Evolutionary conservation across 2,113 vertebrate species (phyloP).

Genomic region (Archocentrus centrarchus): DNA sequence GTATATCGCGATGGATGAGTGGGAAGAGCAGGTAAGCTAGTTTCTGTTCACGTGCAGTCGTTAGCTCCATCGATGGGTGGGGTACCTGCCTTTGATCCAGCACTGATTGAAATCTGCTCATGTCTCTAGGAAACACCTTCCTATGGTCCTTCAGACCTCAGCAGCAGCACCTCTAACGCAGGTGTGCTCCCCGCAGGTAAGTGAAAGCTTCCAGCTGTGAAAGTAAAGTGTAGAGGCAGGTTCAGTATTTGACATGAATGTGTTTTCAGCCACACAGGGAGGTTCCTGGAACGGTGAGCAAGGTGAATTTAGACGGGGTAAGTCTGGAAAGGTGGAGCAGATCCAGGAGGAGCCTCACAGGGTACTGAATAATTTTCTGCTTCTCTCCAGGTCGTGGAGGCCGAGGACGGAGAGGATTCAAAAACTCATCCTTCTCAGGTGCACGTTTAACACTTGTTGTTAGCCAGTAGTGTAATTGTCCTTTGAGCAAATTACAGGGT

Average conservation of each 20-base stretch:
- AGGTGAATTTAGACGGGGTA: background rate
- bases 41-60: too few relatives aligned
- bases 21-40: slow-evolving; percentile 52
- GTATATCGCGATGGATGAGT: slow-evolving; percentile 54
- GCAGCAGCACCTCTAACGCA: background rate
- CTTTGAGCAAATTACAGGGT: too few relatives aligned
- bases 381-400: slow-evolving; percentile 43
- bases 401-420: slow-evolving; percentile 54
- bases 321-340: background rate
- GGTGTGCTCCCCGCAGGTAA: background rate
- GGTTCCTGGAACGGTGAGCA: background rate
- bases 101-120: rapidly evolving
- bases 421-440: slow-evolving; percentile 57
- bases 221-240: background rate
- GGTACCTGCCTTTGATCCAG: background rate
- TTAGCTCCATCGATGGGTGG: too few relatives aligned
- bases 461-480: background rate
- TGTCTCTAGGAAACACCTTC: slow-evolving; percentile 14
- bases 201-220: rapidly evolving
- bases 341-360: rapidly evolving
- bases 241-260: background rate
- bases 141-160: background rate
- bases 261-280: background rate
- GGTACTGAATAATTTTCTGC: background rate
- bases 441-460: background rate